phyloP scores from a whole-genome alignment of 2,888 invertebrate genomes.

The Eremobia ochroleuca region DNA sequence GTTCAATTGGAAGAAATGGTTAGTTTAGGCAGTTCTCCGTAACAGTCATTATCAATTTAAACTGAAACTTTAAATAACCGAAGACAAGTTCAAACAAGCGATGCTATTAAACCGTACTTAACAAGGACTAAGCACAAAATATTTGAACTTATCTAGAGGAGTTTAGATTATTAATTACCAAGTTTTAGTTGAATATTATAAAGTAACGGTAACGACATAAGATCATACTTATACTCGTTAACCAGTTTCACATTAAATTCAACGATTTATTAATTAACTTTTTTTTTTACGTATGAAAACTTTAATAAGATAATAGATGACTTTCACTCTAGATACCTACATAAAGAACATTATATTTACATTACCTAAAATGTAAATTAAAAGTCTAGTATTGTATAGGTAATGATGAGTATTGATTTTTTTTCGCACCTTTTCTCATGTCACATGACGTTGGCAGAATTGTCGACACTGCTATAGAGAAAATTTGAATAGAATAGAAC shows the following conservation, averaged over 20 bases:
- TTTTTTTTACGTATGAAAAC: too few species aligned
- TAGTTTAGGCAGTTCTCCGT: background rate
- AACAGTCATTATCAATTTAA: background rate
- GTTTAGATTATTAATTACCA: conserved; percentile 55
- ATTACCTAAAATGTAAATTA: too few species aligned
- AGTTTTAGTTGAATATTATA: conserved; percentile 42
- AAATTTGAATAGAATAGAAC: too few species aligned
- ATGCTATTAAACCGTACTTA: conserved; percentile 11
- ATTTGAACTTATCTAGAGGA: conserved; percentile 43
- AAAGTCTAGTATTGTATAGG: too few species aligned
- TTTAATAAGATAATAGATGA: too few species aligned
- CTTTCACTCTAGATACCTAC: too few species aligned
- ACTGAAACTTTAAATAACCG: background rate
- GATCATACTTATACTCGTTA: background rate
- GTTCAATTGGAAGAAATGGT: too few species aligned
- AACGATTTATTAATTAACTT: background rate
- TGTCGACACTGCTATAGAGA: too few species aligned
- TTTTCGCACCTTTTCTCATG: too few species aligned
- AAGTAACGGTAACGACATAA: conserved; percentile 16
- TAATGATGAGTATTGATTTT: too few species aligned
- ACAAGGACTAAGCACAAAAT: conserved; percentile 21
- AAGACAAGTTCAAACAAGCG: background rate
- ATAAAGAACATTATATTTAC: too few species aligned
- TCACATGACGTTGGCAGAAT: too few species aligned
- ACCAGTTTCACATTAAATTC: background rate